Percentiles rank a stretch among this genome's conserved stretches.
phyloP scores from a whole-genome alignment of 2,888 invertebrate genomes.

The Neria commutata region DNA sequence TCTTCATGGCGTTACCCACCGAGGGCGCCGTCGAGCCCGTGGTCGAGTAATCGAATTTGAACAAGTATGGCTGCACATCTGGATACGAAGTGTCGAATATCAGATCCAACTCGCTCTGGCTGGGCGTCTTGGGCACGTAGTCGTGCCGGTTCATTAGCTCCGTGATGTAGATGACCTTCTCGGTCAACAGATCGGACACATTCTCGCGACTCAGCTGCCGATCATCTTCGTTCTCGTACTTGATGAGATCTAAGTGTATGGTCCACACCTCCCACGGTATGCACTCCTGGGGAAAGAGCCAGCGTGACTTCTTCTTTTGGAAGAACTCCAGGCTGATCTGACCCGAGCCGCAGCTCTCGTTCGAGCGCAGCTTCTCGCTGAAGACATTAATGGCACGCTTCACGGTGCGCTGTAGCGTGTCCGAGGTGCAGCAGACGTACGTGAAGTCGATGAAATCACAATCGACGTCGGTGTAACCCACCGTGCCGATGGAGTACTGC shows the following conservation, averaged over 20 bases:
- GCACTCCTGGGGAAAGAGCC: constrained; percentile 89
- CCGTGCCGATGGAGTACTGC: constrained; percentile 93
- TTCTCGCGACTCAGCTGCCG: constrained; percentile 85
- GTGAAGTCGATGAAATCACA: constrained; percentile 98
- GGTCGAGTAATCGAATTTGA: constrained; percentile 86
- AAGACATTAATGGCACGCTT: constrained; percentile 79
- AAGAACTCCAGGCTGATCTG: constrained; percentile 95
- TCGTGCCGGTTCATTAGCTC: constrained; percentile 95
- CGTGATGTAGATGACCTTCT: constrained; percentile 92
- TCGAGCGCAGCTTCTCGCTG: constrained; percentile 77
- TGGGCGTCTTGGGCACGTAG: constrained; percentile 95
- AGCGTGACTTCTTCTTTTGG: constrained; percentile 86
- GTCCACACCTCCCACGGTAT: constrained; percentile 99
- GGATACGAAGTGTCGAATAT: constrained; percentile 92
- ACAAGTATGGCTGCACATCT: constrained; percentile 96
- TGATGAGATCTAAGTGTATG: constrained; percentile 85
- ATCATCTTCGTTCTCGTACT: constrained; percentile 85
- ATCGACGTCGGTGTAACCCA: constrained; percentile 95
- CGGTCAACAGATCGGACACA: constrained; percentile 85
- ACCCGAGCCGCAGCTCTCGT: constrained; percentile 75
- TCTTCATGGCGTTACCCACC: constrained; percentile 87
- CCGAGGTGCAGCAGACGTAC: constrained; percentile 92
- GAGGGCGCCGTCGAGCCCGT: constrained; percentile 79
- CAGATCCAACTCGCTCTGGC: constrained; percentile 87
- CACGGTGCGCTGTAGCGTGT: constrained; percentile 73